These are phyloP conservation scores for Eulemur mongoz DNA, from an alignment of 2,797 vertebrate genomes.

Conservation along the genomic window DNA sequence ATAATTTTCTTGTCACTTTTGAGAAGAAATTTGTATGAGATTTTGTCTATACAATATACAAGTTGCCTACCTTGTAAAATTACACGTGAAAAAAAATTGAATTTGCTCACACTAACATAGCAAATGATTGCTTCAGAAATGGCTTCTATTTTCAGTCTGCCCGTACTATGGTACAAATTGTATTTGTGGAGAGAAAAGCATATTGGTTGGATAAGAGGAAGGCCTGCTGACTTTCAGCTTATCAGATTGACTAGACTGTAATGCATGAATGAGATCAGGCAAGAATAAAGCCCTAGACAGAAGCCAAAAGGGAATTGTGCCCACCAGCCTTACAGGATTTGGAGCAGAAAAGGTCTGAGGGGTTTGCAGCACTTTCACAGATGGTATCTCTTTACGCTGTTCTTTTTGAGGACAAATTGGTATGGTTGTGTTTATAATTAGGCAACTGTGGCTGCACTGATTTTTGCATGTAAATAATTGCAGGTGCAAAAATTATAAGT, in stretches of 20 bases:
- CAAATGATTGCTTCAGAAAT: constrained; percentile 34
- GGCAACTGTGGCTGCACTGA: constrained; percentile 38
- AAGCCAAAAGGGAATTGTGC: constrained; percentile 37
- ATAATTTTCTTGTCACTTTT: constrained; percentile 66
- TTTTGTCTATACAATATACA: constrained; percentile 50
- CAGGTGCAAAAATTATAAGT: constrained; percentile 69
- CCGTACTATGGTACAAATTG: not conserved
- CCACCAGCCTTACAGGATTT: not conserved
- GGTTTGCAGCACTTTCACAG: constrained; percentile 42
- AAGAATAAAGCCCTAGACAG: constrained; percentile 10
- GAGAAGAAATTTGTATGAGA: constrained; percentile 53
- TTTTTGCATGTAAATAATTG: constrained; percentile 66
- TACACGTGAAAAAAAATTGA: not conserved
- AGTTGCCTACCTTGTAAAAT: constrained; percentile 41
- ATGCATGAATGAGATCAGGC: not conserved
- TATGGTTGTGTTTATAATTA: constrained; percentile 59
- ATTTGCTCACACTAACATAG: not conserved
- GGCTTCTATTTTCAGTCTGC: not conserved
- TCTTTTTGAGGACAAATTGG: constrained; percentile 50
- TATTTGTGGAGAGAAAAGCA: not conserved
- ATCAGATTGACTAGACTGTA: not conserved
- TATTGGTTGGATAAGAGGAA: not conserved
- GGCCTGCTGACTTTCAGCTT: not conserved
- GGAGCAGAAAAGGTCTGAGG: constrained; percentile 4
- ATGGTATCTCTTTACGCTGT: constrained; percentile 61